Evolutionary conservation across 2,888 invertebrate species (phyloP).

Genomic region (Agrotis ipsilon): DNA sequence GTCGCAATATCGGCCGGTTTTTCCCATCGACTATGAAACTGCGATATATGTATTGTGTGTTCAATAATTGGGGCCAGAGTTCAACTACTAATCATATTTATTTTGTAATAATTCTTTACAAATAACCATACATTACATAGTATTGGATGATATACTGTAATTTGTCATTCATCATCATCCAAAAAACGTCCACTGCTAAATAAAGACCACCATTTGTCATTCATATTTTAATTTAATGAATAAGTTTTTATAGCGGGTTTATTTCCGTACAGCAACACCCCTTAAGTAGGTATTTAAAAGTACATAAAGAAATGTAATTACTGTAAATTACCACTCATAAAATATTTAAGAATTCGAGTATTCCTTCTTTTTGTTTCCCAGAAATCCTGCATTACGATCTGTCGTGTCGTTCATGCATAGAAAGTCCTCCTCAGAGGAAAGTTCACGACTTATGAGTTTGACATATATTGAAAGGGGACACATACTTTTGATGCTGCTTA

Average conservation of each 20-base stretch:
- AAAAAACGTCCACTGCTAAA: too few relatives aligned
- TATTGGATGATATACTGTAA: conserved; percentile 16
- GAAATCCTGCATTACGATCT: conserved; percentile 5
- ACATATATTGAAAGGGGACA: too few relatives aligned
- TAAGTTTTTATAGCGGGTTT: too few relatives aligned
- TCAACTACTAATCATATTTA: conserved; percentile 34
- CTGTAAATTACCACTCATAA: too few relatives aligned
- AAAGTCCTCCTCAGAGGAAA: not conserved
- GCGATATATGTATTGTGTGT: not conserved
- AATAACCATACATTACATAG: conserved; percentile 27
- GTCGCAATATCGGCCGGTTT: not conserved
- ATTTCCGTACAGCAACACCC: too few relatives aligned
- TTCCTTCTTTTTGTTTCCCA: conserved; percentile 5
- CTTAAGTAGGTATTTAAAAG: too few relatives aligned
- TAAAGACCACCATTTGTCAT: conserved; percentile 2
- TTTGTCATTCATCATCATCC: conserved; percentile 10
- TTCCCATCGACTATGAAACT: not conserved
- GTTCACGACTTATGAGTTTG: conserved; percentile 16
- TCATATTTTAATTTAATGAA: conserved; percentile 12
- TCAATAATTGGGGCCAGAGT: conserved; percentile 20
- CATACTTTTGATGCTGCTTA: too few relatives aligned
- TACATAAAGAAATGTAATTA: too few relatives aligned
- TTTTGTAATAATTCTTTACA: conserved; percentile 8
- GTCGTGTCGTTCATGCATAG: conserved; percentile 12
- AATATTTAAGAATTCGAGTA: not conserved